Evolutionary conservation across 2,797 vertebrate species (phyloP).

Genomic region (Xyrichtys novacula): DNA sequence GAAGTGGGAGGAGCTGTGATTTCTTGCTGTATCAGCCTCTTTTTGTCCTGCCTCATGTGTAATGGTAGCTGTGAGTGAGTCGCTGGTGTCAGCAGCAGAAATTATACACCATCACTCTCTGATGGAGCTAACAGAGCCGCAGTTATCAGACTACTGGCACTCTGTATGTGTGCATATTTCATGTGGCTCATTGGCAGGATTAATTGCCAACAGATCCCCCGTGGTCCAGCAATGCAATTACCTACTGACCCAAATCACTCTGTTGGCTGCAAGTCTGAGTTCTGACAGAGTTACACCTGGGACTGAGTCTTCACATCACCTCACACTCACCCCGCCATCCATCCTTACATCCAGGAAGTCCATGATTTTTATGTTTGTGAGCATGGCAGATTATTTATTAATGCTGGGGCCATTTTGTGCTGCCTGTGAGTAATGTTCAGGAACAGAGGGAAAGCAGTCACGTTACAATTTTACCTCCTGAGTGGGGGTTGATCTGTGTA

Average conservation of each 20-base stretch:
- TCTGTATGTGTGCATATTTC: constrained; percentile 60
- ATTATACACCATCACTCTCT: constrained; percentile 46
- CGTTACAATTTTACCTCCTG: constrained; percentile 4
- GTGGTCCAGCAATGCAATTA: constrained; percentile 83
- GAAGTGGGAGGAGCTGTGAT: constrained; percentile 12
- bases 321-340: constrained; percentile 31
- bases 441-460: not conserved
- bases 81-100: constrained; percentile 42
- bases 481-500: constrained; percentile 1
- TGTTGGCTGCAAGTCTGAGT: constrained; percentile 72
- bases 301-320: constrained; percentile 55
- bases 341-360: constrained; percentile 18
- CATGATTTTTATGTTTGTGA: constrained; percentile 12
- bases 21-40: constrained; percentile 12
- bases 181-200: constrained; percentile 73
- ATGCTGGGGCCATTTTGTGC: constrained; percentile 4
- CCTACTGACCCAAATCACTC: constrained; percentile 86
- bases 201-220: constrained; percentile 80
- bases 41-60: constrained; percentile 26
- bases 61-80: constrained; percentile 11
- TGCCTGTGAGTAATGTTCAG: constrained; percentile 7
- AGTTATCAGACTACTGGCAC: constrained; percentile 51
- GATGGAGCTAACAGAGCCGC: constrained; percentile 45
- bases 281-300: constrained; percentile 63
- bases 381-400: constrained; percentile 4